Percentiles rank a stretch among this genome's conserved stretches.
These are phyloP conservation scores for Nymphalis urticae DNA, from an alignment of 2,888 invertebrate species.

Conservation along the genomic window DNA sequence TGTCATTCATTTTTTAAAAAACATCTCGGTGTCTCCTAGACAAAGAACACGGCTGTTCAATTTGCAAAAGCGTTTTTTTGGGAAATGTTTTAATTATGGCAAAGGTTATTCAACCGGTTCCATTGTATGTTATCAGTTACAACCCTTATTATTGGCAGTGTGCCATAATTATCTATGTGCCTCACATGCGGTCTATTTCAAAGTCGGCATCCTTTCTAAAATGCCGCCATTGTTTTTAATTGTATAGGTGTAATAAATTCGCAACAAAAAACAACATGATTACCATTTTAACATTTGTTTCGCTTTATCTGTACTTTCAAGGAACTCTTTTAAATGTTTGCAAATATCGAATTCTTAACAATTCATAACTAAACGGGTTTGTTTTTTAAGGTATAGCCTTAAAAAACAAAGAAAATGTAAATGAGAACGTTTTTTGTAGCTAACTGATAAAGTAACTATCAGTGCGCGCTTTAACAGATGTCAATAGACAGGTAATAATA, in stretches of 20 bases:
- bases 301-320: neutral
- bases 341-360: neutral
- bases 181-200: conserved; percentile 61
- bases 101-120: conserved; percentile 25
- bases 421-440: too few relatives aligned
- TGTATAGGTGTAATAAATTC: conserved; percentile 28
- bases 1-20: neutral
- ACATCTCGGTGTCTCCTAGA: conserved; percentile 2
- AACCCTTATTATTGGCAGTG: conserved; percentile 52
- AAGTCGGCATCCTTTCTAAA: conserved; percentile 45
- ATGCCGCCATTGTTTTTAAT: conserved; percentile 12
- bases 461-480: too few relatives aligned
- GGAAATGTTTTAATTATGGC: conserved; percentile 14
- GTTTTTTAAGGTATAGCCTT: too few relatives aligned
- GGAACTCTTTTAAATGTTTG: conserved; percentile 12
- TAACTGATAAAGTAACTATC: too few relatives aligned
- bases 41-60: neutral
- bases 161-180: conserved; percentile 48
- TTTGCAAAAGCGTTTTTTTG: neutral
- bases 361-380: too few relatives aligned
- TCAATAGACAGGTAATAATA: too few relatives aligned
- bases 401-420: too few relatives aligned
- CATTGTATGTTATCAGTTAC: conserved; percentile 53
- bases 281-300: conserved; percentile 1
- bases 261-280: conserved; percentile 21